phyloP scores from a whole-genome alignment of 2,888 invertebrate species.

The Trissolcus japonicus region DNA sequence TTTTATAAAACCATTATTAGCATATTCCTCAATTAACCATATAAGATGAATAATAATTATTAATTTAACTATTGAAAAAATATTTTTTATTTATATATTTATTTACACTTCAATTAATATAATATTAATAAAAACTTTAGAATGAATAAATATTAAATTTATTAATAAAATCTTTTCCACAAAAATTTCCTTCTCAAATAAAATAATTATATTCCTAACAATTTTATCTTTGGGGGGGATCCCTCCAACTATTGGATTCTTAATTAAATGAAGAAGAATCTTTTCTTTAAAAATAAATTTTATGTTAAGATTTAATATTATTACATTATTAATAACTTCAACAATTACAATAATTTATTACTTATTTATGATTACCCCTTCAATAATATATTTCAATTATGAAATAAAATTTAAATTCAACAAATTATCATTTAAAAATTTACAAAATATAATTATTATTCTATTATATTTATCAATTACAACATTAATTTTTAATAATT shows the following conservation, averaged over 20 bases:
- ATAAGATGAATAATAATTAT: slow-evolving; percentile 79
- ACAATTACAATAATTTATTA: slow-evolving; percentile 53
- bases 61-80: slow-evolving; percentile 13
- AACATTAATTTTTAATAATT: slow-evolving; percentile 7
- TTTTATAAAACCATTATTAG: slow-evolving; percentile 79
- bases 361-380: slow-evolving; percentile 37
- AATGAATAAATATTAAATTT: slow-evolving; percentile 24
- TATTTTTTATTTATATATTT: slow-evolving; percentile 54
- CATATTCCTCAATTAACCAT: slow-evolving; percentile 82
- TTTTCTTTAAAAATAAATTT: slow-evolving; percentile 60
- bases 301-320: slow-evolving; percentile 42
- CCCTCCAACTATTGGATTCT: slow-evolving; percentile 64
- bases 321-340: slow-evolving; percentile 49
- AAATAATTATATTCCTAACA: neutral
- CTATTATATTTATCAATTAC: slow-evolving; percentile 8
- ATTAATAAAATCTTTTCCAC: slow-evolving; percentile 39
- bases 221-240: slow-evolving; percentile 29
- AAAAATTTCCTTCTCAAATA: slow-evolving; percentile 20
- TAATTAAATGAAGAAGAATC: slow-evolving; percentile 72
- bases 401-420: slow-evolving; percentile 21
- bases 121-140: slow-evolving; percentile 53
- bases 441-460: slow-evolving; percentile 1
- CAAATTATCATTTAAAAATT: slow-evolving; percentile 5
- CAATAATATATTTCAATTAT: slow-evolving; percentile 37
- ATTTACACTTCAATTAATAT: slow-evolving; percentile 47